Evolutionary conservation across 2,113 vertebrate genomes (phyloP).

Genomic region (Symphodus melops): DNA sequence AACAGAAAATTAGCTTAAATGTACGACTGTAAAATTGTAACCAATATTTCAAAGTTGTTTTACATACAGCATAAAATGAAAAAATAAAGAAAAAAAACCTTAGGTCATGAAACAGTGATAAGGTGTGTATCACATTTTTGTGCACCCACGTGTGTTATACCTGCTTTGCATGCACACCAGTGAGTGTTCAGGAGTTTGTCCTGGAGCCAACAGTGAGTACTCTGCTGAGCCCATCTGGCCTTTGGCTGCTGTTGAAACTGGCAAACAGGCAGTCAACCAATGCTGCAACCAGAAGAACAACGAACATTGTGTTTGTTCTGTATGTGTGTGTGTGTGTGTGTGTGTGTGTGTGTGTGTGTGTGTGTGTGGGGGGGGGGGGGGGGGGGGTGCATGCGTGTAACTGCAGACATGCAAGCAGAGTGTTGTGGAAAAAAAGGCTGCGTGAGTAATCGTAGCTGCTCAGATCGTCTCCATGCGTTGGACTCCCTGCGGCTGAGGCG

Average conservation of each 20-base stretch:
- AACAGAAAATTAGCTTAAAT: too few species aligned
- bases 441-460: constrained; percentile 54
- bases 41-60: too few species aligned
- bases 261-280: constrained; percentile 5
- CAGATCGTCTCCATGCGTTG: constrained; percentile 22
- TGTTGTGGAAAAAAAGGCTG: constrained; percentile 46
- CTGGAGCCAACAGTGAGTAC: constrained; percentile 27
- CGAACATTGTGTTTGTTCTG: neutral
- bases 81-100: neutral
- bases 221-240: constrained; percentile 55
- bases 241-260: constrained; percentile 31
- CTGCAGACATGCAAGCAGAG: constrained; percentile 2
- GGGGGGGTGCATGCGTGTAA: neutral
- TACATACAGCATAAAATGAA: neutral
- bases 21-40: too few species aligned
- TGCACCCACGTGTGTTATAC: constrained; percentile 34
- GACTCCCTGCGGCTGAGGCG: constrained; percentile 23
- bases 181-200: constrained; percentile 32
- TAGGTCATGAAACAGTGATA: neutral
- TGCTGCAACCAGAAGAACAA: constrained; percentile 20
- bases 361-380: neutral
- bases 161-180: constrained; percentile 47
- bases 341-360: neutral
- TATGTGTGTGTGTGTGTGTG: neutral
- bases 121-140: constrained; percentile 14